Percentiles rank a stretch among this genome's conserved stretches.
phyloP scores from a whole-genome alignment of 2,888 invertebrate species.

The Phortica magna region DNA sequence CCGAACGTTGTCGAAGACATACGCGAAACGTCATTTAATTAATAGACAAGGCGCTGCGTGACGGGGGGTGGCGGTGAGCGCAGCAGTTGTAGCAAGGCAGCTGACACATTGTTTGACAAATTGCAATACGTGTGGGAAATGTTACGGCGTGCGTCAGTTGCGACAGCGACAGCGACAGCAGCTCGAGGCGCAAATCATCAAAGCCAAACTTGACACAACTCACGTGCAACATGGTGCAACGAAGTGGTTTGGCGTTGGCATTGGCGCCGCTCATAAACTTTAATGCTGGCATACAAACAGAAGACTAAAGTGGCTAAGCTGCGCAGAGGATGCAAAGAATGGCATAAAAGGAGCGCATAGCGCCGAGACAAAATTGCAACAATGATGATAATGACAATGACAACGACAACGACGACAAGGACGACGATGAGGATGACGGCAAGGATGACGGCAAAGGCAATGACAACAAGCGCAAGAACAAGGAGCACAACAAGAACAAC shows the following conservation, averaged over 20 bases:
- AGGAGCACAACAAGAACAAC: constrained; percentile 53
- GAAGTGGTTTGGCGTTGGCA: not conserved
- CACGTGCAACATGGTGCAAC: constrained; percentile 3
- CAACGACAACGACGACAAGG: constrained; percentile 13
- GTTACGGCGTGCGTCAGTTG: not conserved
- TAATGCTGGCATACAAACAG: constrained; percentile 52
- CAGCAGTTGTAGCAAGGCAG: constrained; percentile 43
- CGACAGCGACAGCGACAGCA: not conserved
- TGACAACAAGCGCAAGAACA: constrained; percentile 6
- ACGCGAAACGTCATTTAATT: constrained; percentile 63
- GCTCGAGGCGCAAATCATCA: constrained; percentile 62
- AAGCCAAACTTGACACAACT: constrained; percentile 58
- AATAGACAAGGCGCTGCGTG: constrained; percentile 48
- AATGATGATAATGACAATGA: constrained; percentile 20
- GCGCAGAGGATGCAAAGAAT: not conserved
- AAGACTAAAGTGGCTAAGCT: constrained; percentile 58
- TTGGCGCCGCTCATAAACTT: constrained; percentile 51
- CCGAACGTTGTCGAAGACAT: constrained; percentile 20
- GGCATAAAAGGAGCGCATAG: not conserved
- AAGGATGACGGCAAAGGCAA: constrained; percentile 49
- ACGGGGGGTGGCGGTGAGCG: not conserved
- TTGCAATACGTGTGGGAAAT: constrained; percentile 59
- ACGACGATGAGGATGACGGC: constrained; percentile 52
- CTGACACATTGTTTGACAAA: constrained; percentile 72
- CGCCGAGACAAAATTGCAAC: constrained; percentile 19